phyloP scores from a whole-genome alignment of 2,113 vertebrate species.

The Dicaeum eximium region DNA sequence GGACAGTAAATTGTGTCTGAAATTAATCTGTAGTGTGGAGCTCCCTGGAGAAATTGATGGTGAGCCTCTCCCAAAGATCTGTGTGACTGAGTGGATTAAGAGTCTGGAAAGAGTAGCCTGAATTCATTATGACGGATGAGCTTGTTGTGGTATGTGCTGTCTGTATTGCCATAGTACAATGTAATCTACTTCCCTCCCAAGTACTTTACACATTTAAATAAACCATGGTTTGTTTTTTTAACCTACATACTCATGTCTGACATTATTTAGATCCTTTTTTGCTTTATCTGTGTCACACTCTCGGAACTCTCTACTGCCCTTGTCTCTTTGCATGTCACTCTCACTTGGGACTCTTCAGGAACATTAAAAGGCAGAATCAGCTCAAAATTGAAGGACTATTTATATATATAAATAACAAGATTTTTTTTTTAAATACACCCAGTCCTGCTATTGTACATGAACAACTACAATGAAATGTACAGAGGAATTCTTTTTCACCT shows the following conservation, averaged over 20 bases:
- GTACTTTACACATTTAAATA: constrained; percentile 69
- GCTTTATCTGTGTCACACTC: neutral
- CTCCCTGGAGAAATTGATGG: neutral
- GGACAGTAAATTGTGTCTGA: neutral
- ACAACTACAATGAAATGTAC: neutral
- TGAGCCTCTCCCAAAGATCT: neutral
- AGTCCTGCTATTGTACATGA: neutral
- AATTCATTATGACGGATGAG: neutral
- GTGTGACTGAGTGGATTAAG: neutral
- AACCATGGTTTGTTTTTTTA: constrained; percentile 66
- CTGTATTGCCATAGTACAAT: neutral
- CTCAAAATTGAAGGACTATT: neutral
- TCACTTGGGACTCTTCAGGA: neutral
- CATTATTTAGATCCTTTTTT: neutral
- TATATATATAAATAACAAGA: neutral
- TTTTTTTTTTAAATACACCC: neutral
- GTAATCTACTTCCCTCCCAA: constrained; percentile 36
- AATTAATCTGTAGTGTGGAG: neutral
- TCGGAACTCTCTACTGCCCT: neutral
- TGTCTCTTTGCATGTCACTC: neutral
- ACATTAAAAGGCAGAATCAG: neutral
- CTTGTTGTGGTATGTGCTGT: neutral
- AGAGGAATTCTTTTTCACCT: neutral
- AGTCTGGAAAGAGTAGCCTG: neutral
- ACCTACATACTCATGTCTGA: constrained; percentile 35